Conservation (phyloP, 2,888 invertebrate species). For the Orchestes rusci region DNA sequence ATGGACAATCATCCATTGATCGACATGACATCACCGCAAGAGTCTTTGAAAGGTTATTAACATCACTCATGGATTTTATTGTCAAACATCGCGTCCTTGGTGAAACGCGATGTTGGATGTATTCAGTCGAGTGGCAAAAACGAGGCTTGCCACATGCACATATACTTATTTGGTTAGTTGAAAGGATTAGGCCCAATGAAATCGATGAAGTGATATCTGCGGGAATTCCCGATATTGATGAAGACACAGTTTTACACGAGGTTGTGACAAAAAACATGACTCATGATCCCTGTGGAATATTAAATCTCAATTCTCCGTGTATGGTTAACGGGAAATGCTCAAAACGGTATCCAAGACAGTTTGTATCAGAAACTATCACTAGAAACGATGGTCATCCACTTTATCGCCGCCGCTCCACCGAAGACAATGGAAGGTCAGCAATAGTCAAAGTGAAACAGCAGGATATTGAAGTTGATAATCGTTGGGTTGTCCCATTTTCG, state of each 20-base stretch:
- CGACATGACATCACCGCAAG: background rate
- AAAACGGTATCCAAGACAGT: slow-evolving; percentile 29
- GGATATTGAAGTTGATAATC: slow-evolving; percentile 7
- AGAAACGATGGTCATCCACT: slow-evolving; percentile 34
- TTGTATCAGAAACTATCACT: slow-evolving; percentile 32
- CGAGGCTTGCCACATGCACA: too few relatives aligned
- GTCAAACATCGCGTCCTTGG: slow-evolving; percentile 29
- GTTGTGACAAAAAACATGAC: slow-evolving; percentile 34
- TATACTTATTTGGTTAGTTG: slow-evolving; percentile 6
- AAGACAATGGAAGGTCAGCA: slow-evolving; percentile 19
- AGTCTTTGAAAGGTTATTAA: background rate
- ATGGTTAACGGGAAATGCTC: slow-evolving; percentile 38
- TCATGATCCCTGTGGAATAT: slow-evolving; percentile 41
- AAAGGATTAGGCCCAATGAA: slow-evolving; percentile 1
- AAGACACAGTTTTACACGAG: slow-evolving; percentile 1
- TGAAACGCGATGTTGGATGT: background rate
- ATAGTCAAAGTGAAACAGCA: slow-evolving; percentile 1
- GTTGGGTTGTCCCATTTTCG: slow-evolving; percentile 35
- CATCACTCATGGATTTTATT: slow-evolving; percentile 1
- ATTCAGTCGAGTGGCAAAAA: slow-evolving; percentile 3
- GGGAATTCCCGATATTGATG: slow-evolving; percentile 2
- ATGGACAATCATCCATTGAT: background rate
- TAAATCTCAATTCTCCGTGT: slow-evolving; percentile 36
- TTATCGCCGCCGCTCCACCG: slow-evolving; percentile 27
- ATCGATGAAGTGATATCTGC: slow-evolving; percentile 6